Evolutionary conservation across 2,113 vertebrate genomes (phyloP).

Genomic region (Typhlomys cinereus): DNA sequence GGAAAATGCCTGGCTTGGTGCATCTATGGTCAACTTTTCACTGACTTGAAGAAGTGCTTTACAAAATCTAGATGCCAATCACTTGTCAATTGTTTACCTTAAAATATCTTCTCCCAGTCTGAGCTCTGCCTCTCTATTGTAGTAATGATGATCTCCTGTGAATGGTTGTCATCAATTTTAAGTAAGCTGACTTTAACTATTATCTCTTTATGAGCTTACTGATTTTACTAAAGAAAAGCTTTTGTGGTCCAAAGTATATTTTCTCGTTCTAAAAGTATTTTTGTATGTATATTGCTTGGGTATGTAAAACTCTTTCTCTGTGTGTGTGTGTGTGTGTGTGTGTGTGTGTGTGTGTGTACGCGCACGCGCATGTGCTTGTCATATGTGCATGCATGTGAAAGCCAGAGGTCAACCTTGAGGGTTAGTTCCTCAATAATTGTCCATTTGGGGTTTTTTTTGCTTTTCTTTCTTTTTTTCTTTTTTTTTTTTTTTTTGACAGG

Average conservation of each 20-base stretch:
- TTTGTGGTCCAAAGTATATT: not conserved
- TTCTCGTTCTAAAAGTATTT: not conserved
- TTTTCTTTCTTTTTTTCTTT: too few species aligned
- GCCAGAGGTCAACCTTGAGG: too few species aligned
- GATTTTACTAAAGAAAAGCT: not conserved
- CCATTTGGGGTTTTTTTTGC: too few species aligned
- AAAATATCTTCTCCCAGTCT: not conserved
- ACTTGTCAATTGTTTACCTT: not conserved
- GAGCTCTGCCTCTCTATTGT: not conserved
- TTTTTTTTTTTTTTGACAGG: not conserved
- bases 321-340: not conserved
- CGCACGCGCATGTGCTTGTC: not conserved
- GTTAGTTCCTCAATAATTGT: not conserved
- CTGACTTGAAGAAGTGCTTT: not conserved
- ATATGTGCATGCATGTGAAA: not conserved
- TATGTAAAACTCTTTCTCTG: not conserved
- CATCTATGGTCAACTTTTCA: not conserved
- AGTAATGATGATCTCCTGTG: not conserved
- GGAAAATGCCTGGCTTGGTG: not conserved
- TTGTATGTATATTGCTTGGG: too few species aligned
- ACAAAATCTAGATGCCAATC: not conserved
- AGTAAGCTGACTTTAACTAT: not conserved
- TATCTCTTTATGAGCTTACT: not conserved
- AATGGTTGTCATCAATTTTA: not conserved
- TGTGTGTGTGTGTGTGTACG: not conserved